phyloP scores from a whole-genome alignment of 2,113 vertebrate genomes.

The Cichladusa arquata region DNA sequence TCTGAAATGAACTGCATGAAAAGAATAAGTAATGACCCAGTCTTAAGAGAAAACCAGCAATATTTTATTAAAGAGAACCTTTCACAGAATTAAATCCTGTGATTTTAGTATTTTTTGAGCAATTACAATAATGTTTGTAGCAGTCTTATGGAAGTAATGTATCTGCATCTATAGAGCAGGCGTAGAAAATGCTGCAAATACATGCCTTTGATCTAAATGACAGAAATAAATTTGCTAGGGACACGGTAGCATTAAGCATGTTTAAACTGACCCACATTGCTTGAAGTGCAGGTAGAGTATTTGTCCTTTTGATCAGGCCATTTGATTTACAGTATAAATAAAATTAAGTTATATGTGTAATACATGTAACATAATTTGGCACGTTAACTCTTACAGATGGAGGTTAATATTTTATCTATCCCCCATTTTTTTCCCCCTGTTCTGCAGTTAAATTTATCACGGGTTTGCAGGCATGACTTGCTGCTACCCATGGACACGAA shows the following conservation, averaged over 20 bases:
- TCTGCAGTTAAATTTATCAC: slow-evolving; percentile 67
- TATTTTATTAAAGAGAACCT: slow-evolving; percentile 42
- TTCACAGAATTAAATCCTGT: slow-evolving; percentile 25
- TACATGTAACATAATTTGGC: slow-evolving; percentile 31
- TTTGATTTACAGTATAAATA: slow-evolving; percentile 51
- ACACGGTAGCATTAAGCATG: slow-evolving; percentile 36
- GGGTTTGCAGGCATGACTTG: slow-evolving; percentile 58
- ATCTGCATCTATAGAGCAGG: slow-evolving; percentile 9
- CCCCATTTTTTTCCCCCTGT: background rate
- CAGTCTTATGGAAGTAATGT: slow-evolving; percentile 20
- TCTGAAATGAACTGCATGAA: slow-evolving; percentile 15
- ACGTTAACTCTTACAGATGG: slow-evolving; percentile 49
- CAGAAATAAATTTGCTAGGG: slow-evolving; percentile 65
- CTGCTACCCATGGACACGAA: slow-evolving; percentile 24
- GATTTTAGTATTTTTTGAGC: slow-evolving; percentile 42
- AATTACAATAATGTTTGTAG: slow-evolving; percentile 50
- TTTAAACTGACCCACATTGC: slow-evolving; percentile 65
- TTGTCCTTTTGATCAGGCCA: slow-evolving; percentile 58
- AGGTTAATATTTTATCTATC: slow-evolving; percentile 68
- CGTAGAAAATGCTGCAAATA: slow-evolving; percentile 48
- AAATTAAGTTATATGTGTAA: slow-evolving; percentile 61
- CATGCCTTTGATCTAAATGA: slow-evolving; percentile 69
- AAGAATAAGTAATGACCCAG: slow-evolving; percentile 51
- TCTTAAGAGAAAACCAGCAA: background rate
- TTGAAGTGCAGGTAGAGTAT: slow-evolving; percentile 53